Percentiles rank a stretch among this genome's conserved stretches.
These are phyloP conservation scores for Nipponacmea schrenckii DNA, from an alignment of 2,888 invertebrate genomes.

Conservation along the genomic window DNA sequence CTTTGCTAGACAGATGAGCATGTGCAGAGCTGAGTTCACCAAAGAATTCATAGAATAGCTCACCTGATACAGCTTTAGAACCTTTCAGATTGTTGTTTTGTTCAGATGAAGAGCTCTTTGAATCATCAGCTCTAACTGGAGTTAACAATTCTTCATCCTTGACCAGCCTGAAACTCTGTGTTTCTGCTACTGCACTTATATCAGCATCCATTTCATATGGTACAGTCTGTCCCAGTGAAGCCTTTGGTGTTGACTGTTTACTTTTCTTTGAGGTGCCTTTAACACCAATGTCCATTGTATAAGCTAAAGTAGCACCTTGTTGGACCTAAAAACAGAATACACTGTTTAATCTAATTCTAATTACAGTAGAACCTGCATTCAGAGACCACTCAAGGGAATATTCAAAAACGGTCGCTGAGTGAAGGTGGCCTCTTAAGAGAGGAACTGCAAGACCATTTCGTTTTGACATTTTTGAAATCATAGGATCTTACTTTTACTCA, in stretches of 20 bases:
- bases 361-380: too few species aligned
- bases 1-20: too few species aligned
- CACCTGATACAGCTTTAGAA: not conserved
- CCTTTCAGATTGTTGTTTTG: not conserved
- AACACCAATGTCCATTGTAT: slow-evolving; percentile 12
- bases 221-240: not conserved
- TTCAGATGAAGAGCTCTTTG: not conserved
- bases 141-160: not conserved
- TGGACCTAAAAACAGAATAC: not conserved
- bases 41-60: too few species aligned
- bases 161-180: not conserved
- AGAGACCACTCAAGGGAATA: too few species aligned
- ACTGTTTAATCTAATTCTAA: too few species aligned
- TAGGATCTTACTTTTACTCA: too few species aligned
- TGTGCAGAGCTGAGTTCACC: too few species aligned
- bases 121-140: too few species aligned
- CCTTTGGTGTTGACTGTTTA: not conserved
- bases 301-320: slow-evolving; percentile 13
- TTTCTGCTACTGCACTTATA: slow-evolving; percentile 6
- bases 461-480: too few species aligned
- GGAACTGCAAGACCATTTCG: too few species aligned
- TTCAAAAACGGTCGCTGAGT: too few species aligned
- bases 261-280: not conserved
- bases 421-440: too few species aligned
- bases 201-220: slow-evolving; percentile 17